These are phyloP conservation scores for Plecturocebus donacophilus DNA, from an alignment of 2,113 vertebrate genomes.

Conservation along the genomic window DNA sequence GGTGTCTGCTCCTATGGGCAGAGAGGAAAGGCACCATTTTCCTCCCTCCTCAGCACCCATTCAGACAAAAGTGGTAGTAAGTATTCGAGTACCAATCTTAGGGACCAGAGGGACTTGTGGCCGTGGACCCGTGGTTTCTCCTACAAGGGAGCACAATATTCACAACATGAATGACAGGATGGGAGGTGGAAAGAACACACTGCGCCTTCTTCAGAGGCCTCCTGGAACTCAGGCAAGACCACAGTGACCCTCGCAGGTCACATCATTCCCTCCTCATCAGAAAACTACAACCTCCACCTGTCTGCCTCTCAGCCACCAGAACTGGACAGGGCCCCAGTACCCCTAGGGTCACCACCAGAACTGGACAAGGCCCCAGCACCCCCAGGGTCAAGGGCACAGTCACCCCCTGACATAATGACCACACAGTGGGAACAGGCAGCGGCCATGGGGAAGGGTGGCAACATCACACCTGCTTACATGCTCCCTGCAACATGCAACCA, in stretches of 20 bases:
- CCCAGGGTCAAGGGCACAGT: fast-evolving
- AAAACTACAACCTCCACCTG: neutral
- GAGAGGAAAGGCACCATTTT: neutral
- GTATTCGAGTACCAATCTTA: neutral
- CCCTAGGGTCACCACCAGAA: neutral
- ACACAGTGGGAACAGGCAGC: neutral
- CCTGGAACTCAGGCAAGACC: neutral
- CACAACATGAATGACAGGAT: neutral
- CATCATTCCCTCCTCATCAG: fast-evolving
- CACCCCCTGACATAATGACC: neutral
- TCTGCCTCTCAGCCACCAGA: neutral
- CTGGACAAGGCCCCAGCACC: neutral
- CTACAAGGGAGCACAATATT: too few species aligned
- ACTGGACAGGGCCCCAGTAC: neutral
- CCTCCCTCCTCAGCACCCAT: neutral
- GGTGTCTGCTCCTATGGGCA: neutral
- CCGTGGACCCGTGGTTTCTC: neutral
- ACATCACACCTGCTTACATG: neutral
- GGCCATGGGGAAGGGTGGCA: neutral
- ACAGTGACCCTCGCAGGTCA: neutral
- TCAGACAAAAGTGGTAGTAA: neutral
- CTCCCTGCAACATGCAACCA: fast-evolving
- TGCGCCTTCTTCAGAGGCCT: too few species aligned
- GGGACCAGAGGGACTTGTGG: neutral
- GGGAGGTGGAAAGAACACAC: neutral